Evolutionary conservation across 2,888 invertebrate genomes (phyloP).

Genomic region (Rhagonycha lutea): DNA sequence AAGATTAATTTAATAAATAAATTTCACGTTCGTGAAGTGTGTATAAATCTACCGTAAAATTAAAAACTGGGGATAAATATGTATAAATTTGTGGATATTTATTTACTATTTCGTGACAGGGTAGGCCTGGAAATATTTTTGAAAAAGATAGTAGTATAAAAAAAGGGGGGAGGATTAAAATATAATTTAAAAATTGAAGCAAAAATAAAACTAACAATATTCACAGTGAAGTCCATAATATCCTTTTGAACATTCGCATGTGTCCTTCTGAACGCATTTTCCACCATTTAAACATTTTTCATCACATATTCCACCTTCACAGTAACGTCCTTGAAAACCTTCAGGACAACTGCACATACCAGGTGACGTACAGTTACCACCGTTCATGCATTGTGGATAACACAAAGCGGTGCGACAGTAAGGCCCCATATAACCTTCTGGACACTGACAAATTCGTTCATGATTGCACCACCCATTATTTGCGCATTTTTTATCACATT

Average conservation of each 20-base stretch:
- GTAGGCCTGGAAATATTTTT: too few relatives aligned
- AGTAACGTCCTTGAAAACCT: slow-evolving; percentile 89
- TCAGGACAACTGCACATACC: slow-evolving; percentile 85
- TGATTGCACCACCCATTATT: slow-evolving; percentile 85
- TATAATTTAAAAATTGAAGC: too few relatives aligned
- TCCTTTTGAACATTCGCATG: slow-evolving; percentile 89
- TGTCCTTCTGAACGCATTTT: slow-evolving; percentile 92
- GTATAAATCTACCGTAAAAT: too few relatives aligned
- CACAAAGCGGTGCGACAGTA: slow-evolving; percentile 88
- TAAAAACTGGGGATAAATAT: too few relatives aligned
- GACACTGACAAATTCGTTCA: slow-evolving; percentile 85
- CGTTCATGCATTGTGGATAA: slow-evolving; percentile 91
- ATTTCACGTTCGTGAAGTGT: not conserved
- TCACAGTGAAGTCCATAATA: slow-evolving; percentile 89
- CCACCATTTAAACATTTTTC: slow-evolving; percentile 93
- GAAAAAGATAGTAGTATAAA: too few relatives aligned
- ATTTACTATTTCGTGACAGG: too few relatives aligned
- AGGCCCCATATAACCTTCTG: slow-evolving; percentile 88
- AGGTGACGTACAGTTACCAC: slow-evolving; percentile 88
- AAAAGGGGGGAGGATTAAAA: too few relatives aligned
- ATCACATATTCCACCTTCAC: slow-evolving; percentile 90
- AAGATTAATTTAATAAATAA: slow-evolving; percentile 5
- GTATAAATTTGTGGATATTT: too few relatives aligned
- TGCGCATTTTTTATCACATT: slow-evolving; percentile 85
- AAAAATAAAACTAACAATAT: slow-evolving; percentile 73